Conservation (phyloP, 2,113 vertebrate genomes). For the Labeo rohita region DNA sequence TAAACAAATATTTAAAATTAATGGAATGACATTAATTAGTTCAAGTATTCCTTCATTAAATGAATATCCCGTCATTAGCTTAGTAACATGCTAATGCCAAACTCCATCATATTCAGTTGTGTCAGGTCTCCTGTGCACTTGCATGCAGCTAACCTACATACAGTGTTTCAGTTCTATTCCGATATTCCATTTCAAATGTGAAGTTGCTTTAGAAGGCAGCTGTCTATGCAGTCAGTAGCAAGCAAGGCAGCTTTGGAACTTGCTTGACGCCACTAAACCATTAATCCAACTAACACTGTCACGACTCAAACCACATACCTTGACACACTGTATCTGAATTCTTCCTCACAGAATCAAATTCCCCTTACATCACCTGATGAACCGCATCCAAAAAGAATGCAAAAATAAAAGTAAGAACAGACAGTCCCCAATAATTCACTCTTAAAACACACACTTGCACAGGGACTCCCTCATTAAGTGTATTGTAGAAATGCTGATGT, state of each 20-base stretch:
- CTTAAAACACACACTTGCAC: slow-evolving; percentile 29
- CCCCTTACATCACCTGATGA: neutral
- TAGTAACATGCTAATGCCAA: too few species aligned
- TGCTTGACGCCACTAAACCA: neutral
- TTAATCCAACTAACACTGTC: neutral
- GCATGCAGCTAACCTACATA: neutral
- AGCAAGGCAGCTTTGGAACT: neutral
- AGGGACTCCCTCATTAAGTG: slow-evolving; percentile 77
- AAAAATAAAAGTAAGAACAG: neutral
- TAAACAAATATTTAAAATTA: too few species aligned
- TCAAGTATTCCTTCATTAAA: too few species aligned
- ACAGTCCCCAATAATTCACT: slow-evolving; percentile 17
- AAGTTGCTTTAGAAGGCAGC: neutral
- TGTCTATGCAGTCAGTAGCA: neutral
- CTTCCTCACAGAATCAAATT: neutral
- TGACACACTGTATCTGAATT: neutral
- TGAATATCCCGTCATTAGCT: too few species aligned
- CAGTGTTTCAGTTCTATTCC: neutral
- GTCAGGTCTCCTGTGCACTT: neutral
- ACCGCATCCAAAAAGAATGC: slow-evolving; percentile 24
- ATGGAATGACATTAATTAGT: too few species aligned
- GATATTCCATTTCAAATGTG: neutral
- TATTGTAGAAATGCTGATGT: slow-evolving; percentile 81
- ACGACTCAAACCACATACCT: neutral
- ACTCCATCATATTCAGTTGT: too few species aligned